Evolutionary conservation across 2,888 invertebrate species (phyloP).

Genomic region (Miltochrista miniata): DNA sequence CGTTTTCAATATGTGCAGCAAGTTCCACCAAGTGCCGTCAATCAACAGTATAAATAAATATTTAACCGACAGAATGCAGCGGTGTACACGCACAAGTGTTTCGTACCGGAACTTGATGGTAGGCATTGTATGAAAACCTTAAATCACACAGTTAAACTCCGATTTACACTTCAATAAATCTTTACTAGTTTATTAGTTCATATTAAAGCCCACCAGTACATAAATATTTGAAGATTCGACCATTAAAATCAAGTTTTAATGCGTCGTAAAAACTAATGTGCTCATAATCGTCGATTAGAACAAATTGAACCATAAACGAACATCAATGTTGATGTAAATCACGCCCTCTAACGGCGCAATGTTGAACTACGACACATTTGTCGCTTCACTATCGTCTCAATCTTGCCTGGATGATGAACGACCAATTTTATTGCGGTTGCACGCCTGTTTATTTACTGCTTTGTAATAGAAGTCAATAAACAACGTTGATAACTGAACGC

Average conservation of each 20-base stretch:
- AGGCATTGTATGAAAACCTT: constrained; percentile 6
- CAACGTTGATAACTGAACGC: constrained; percentile 58
- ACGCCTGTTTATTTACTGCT: constrained; percentile 71
- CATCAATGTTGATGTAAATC: constrained; percentile 68
- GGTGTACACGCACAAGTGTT: too few species aligned
- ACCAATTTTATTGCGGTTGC: constrained; percentile 69
- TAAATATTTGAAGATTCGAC: constrained; percentile 67
- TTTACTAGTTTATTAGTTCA: constrained; percentile 48
- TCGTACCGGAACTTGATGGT: too few species aligned
- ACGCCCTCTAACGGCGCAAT: constrained; percentile 67
- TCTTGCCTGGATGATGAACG: constrained; percentile 68
- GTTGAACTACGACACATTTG: constrained; percentile 61
- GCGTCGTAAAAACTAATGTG: constrained; percentile 70
- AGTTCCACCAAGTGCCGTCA: too few species aligned
- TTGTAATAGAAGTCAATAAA: constrained; percentile 74
- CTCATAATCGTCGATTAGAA: constrained; percentile 65
- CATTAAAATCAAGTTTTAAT: constrained; percentile 70
- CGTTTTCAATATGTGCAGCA: too few species aligned
- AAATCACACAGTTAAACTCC: constrained; percentile 30
- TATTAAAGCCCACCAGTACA: constrained; percentile 53
- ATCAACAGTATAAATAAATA: too few species aligned
- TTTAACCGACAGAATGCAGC: too few species aligned
- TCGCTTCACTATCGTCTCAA: constrained; percentile 68
- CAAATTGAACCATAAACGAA: constrained; percentile 65
- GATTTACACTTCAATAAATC: constrained; percentile 39